Evolutionary conservation across 2,797 vertebrate species (phyloP), one percentile per base, ranked within the genome.

Genomic region (Acanthurus leucopareius): DNA sequence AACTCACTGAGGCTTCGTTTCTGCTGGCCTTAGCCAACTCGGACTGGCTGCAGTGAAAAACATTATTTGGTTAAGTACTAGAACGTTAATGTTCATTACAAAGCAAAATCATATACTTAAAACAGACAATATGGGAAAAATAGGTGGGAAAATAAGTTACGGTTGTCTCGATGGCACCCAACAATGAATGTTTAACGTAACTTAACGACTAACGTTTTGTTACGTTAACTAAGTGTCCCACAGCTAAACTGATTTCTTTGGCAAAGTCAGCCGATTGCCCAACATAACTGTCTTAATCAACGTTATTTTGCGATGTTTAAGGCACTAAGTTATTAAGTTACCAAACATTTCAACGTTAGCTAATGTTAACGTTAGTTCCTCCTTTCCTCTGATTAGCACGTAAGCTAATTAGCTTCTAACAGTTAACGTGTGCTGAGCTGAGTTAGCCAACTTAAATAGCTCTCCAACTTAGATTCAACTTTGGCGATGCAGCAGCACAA

Each of bases 391-490:
- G 53, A 71, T 83, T 89, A 88, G 89, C 89, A 78, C 53, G 17
- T 25, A 70, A 82, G 91, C 92, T 92, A 92, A 92, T 80, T 86
- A 87, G 91, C 92, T 14, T 5, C 52, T 15, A 65, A 49, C 69
- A 65, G 78, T 84, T 69, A 78, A 75, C 79, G 62, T 77, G 69
- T 69, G 54, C 68, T 59, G 77, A 73, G 69, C 73, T 22, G 75
- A 84, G 77, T 71, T 87, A 85, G 82, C 86, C 8, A 86, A 88
- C 80, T 90, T 81, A 75, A 75, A 72, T 64, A 73, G 81, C 85
- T 83, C 65, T 44, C 62, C 28, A 91, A 91, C 85, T 92, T 83
- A 2, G 66, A 49, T 69, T 82, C 40, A 93, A 93, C 87, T 94
- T 94, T 91, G 82, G 79, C 78, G 77, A 71, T 74, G 40, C 59